Base-by-base conservation (phyloP, 2,888 invertebrate species). In the Tetragonula carbonaria region DNA sequence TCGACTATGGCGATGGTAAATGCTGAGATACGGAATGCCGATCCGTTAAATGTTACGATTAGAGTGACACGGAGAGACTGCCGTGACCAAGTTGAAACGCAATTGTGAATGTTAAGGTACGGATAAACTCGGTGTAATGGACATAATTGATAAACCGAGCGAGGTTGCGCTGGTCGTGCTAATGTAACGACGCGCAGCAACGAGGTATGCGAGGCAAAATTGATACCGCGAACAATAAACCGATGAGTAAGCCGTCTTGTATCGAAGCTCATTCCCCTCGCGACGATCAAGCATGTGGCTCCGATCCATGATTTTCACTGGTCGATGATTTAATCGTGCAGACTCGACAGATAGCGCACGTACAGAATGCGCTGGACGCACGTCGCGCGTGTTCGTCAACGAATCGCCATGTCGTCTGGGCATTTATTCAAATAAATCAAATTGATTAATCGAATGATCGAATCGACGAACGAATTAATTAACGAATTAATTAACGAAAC, bases 381-480 rank as follows among this genome's bases (percentile, higher is more conserved):
- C 74, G 38, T 50, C 57, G 33, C 21, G 79, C 74, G 79, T 71
- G 79, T 59, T 65, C 57, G 18, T 38, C 77, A 57, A 45, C 62
- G 67, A 78, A 87, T 87, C 71, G 81, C 77, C 82, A 85, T 87
- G 87, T 38, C 67, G 45, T 18, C 18, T n/a, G 14, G 38, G 21
- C 23, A 72, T 59, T 45, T 45, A 45, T 8, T 45, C 45, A 45
- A 45, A 45, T 11, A 45, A 45, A 11, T 45, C 8, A 1, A 45
- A 8, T 45, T 8, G 1, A 45, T 45, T 11, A 45, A 45, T 45
- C 45, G 45, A 45, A 45, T 2, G 2, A 45, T 45, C 1, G 0
- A 28, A 45, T 45, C 45, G 45, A 45, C 45, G 8, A 45, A 45
- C 45, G 45, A 45, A 45, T 45, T 8, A 45, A 45, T 8, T 6